Evolutionary conservation across 2,888 invertebrate genomes (phyloP), one percentile per base, ranked within the genome.

Genomic region (Tenthredo mesomela): DNA sequence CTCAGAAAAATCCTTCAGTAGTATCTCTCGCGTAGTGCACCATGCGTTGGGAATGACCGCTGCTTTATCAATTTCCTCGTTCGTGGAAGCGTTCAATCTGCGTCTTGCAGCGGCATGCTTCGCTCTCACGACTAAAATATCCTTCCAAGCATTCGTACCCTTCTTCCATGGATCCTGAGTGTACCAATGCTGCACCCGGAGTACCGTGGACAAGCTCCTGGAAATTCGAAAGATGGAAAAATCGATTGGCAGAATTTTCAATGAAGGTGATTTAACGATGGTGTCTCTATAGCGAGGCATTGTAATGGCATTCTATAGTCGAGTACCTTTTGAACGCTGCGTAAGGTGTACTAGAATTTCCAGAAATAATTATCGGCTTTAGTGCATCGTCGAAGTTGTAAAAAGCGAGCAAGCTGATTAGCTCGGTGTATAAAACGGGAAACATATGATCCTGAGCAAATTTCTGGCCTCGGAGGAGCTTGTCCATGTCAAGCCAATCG

Each of bases 181-280:
- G 88, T 94, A 94, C 95, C 95, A 95, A 12, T 92, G 92, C 18
- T 91, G 90, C 0, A 95, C 89, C 82, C 94, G 93, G 0, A 89
- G 84, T 0, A 5, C 18, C 67, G 67, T 67, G 15, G 67, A 67
- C 15, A 54, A 67, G 21, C 12, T 6, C 15, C 37, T 84, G 25
- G n/a, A 40, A 67, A 67, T 67, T 65, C 6, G 50, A 33, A 33
- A n/a, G n/a, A 54, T 54, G 5, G 6, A n/a, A 54, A 1, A 54
- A 54, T 7, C n/a, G 2, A 54, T 54, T n/a, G n/a, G n/a, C 54
- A 54, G n/a, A 5, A 54, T 54, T 54, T 54, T 54, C n/a, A 7
- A 54, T 54, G 7, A 0, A 54, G n/a, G 54, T 54, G 6, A 7
- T n/a, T 6, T n/a, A n/a, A 54, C n/a, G 7, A n/a, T 5, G 6